Evolutionary conservation across 64 coral and sea anemone genomes (phyloP).

Genomic region (Porites australiensis): DNA sequence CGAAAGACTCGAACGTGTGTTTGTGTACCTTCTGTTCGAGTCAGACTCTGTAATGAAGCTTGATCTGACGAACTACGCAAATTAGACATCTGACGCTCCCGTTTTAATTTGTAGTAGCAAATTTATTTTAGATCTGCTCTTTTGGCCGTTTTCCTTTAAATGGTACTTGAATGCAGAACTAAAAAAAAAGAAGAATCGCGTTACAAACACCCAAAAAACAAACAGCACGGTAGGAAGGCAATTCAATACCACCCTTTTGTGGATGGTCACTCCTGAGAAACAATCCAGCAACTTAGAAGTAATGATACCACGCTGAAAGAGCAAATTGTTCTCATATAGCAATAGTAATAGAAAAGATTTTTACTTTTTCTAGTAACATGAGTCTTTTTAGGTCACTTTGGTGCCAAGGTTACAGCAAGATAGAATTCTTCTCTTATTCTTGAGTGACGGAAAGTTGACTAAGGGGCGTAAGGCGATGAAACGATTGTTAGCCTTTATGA

Average conservation of each 20-base stretch:
- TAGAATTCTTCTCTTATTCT: neutral
- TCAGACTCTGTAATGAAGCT: slow-evolving; percentile 52
- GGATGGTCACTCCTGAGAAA: no score
- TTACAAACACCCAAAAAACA: neutral
- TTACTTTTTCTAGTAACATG: neutral
- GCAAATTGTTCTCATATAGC: no score
- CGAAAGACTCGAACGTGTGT: slow-evolving; percentile 3
- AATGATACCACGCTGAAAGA: no score
- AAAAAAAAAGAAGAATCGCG: neutral
- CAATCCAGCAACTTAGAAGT: no score
- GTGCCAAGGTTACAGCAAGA: slow-evolving; percentile 35
- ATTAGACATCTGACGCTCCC: neutral
- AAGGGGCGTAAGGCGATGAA: no score
- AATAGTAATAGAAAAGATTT: no score
- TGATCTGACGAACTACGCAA: neutral
- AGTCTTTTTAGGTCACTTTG: neutral
- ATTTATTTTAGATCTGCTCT: neutral
- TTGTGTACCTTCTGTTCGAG: slow-evolving; percentile 2
- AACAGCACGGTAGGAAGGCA: neutral
- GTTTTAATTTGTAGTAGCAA: neutral
- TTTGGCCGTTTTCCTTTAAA: neutral
- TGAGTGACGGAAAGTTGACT: no score
- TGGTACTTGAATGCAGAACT: no score
- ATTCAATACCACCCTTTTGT: no score
- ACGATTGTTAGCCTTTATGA: no score